Evolutionary conservation across 2,888 invertebrate species (phyloP), one percentile per base, ranked within the genome.

Genomic region (Boloria selene): DNA sequence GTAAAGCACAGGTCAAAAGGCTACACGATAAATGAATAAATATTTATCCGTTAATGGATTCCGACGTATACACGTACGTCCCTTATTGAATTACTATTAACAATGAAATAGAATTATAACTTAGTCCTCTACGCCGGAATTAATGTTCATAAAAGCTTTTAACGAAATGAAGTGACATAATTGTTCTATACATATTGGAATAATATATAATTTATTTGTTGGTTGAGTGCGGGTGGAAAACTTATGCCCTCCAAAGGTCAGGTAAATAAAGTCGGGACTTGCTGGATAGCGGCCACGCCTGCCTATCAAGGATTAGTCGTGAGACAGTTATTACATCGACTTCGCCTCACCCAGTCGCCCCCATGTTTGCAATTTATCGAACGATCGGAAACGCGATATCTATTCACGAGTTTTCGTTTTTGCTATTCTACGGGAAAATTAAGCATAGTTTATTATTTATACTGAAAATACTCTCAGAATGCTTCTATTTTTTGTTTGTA

Each of bases 31-130:
- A 82, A 84, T 80, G 78, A 75, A 77, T 84, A 85, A 88, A 89
- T 88, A 87, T 90, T 88, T 88, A 71, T 69, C 72, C 79, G 78
- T 80, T 87, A 87, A 87, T 88, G 83, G 81, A 81, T 76, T 78
- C 75, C 73, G 73, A 79, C 80, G 82, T 74, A 75, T 73, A 70
- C 76, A 74, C 22, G 22, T 77, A 79, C 79, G 79, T 79, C 72
- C 73, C 73, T 64, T 53, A 63, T 58, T 60, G 53, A 47, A 67
- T 65, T 53, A 61, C 58, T 66, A 61, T 55, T 56, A 68, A 62
- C 56, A 45, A 52, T 58, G 17, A 26, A 54, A 64, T 44, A 51
- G 17, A 47, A 26, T 54, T 45, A 58, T 65, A 2, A 22, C 22
- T 22, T 22, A 47, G 26, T 10, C 7, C 31, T 38, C 14, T 26